Base-by-base conservation (phyloP, 2,113 vertebrate species). In the Pristiophorus japonicus region DNA sequence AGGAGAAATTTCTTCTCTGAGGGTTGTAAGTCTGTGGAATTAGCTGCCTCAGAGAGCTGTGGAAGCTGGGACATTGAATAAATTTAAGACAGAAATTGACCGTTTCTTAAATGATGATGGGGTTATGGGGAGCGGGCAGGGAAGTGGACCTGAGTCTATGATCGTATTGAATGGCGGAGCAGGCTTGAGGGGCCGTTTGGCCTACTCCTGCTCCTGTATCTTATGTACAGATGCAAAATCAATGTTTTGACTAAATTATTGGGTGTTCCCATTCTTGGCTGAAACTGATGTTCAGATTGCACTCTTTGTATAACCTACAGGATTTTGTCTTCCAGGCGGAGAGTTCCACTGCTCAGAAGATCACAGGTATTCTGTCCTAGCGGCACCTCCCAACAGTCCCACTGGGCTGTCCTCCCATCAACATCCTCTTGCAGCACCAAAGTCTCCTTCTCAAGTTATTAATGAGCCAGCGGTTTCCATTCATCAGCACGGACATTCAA, bases 381-480 rank as follows among this genome's bases (percentile, higher is more conserved):
- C 99, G 91, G 99, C 98, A 97, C 99, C 99, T 95, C 99, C 99
- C 96, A 99, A 99, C 97, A 99, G 99, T 96, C 99, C 99, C 96
- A 99, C 99, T 0, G 98, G 99, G 96, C 98, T 99, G 96, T 98
- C 98, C 63, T 98, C 98, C 75, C 99, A 99, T 97, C 98, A 98
- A 38, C 98, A 98, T 95, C 98, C 97, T 47, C 97, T 98, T 96
- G 96, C 93, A 67, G 42, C 93, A 34, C 66, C 63, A 70, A 94
- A 70, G 27, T 70, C 93, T 94, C 93, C 91, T 45, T 24, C 51
- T 94, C 65, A 94, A 94, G 62, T 94, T 94, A 67, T 38, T 47
- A 94, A 70, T 70, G 93, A 94, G 24, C 66, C 93, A 70, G 24
- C 66, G 27, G 62, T 70, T 51, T 70, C 93, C 45, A 94, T 70